Percentiles rank a stretch among this genome's conserved stretches.
phyloP scores from a whole-genome alignment of 2,888 invertebrate genomes.

The Drosophila mulleri region DNA sequence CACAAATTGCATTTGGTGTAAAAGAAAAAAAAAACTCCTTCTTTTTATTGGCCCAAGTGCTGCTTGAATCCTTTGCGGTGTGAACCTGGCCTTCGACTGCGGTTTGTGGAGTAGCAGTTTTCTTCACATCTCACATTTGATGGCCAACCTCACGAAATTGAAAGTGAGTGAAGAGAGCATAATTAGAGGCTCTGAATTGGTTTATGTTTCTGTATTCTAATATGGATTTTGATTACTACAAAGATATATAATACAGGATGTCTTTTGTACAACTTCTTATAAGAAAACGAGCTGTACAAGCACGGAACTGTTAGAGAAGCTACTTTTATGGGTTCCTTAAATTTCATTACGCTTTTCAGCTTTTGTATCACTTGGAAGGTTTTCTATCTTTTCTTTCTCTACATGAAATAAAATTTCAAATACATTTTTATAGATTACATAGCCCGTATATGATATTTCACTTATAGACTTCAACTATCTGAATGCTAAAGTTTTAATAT shows the following conservation, averaged over 20 bases:
- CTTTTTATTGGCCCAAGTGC: slow-evolving; percentile 8
- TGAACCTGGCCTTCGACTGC: slow-evolving; percentile 24
- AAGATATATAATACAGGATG: neutral
- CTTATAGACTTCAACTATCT: too few species aligned
- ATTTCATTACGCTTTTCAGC: too few species aligned
- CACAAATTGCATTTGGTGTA: slow-evolving; percentile 39
- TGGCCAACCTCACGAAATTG: slow-evolving; percentile 14
- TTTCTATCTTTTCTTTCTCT: too few species aligned
- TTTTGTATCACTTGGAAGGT: too few species aligned
- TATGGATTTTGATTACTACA: too few species aligned
- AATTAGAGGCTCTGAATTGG: neutral
- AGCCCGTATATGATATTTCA: too few species aligned
- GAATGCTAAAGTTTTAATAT: too few species aligned
- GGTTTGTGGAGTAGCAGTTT: slow-evolving; percentile 25
- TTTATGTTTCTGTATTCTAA: neutral
- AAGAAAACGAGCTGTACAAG: neutral
- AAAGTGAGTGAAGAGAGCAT: slow-evolving; percentile 12
- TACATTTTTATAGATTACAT: too few species aligned
- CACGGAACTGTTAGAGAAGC: too few species aligned
- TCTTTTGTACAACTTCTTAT: neutral
- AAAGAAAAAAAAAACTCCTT: neutral
- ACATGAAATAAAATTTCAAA: too few species aligned
- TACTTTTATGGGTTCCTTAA: too few species aligned
- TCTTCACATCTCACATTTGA: slow-evolving; percentile 18
- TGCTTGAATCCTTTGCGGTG: slow-evolving; percentile 1